These are phyloP conservation scores for Liasis olivaceus DNA, from an alignment of 2,797 vertebrate species.

Conservation along the genomic window DNA sequence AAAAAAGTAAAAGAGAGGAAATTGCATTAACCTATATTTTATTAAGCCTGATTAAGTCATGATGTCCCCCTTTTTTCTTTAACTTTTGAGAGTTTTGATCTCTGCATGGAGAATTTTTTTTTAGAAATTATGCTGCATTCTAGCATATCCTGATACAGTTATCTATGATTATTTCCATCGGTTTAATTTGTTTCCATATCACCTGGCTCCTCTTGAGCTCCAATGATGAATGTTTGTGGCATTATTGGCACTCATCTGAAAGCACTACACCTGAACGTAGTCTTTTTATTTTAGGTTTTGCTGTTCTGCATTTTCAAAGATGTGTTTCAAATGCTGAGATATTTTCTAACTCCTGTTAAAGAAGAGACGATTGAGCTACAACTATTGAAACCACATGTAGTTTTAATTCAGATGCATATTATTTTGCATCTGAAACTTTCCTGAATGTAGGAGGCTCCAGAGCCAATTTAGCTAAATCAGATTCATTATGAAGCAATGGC, in stretches of 20 bases:
- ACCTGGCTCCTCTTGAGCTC: neutral
- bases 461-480: neutral
- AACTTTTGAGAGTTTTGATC: constrained; percentile 9
- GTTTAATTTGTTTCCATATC: neutral
- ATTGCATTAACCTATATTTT: constrained; percentile 40
- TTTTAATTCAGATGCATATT: neutral
- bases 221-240: neutral
- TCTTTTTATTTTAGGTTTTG: neutral
- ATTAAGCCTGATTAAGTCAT: constrained; percentile 48
- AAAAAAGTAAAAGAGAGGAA: neutral
- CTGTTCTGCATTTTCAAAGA: neutral
- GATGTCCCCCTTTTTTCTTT: neutral
- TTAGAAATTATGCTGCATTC: constrained; percentile 12
- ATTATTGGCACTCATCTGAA: neutral
- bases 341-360: neutral
- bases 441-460: neutral
- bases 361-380: neutral
- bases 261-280: neutral
- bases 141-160: constrained; percentile 38
- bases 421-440: neutral
- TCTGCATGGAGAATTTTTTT: neutral
- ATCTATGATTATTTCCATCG: neutral
- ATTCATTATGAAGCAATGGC: neutral
- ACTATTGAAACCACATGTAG: neutral
- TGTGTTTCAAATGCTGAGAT: neutral